Conservation (phyloP, 2,113 vertebrate species). For the Alethe castanea region DNA sequence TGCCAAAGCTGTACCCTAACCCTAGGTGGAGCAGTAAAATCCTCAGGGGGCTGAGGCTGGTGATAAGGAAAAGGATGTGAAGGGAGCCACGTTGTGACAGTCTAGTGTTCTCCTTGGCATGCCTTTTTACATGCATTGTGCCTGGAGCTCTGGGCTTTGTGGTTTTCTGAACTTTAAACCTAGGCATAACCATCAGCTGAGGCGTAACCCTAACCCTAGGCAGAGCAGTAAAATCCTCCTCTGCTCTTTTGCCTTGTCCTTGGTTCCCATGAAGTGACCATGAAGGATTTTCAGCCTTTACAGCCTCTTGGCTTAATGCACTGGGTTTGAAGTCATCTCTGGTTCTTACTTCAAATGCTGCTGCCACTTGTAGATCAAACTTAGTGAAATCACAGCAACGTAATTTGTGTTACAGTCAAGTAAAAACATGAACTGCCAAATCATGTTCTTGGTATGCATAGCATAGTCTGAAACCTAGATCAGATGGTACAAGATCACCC, state of each 20-base stretch:
- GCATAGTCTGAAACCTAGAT: neutral
- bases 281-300: neutral
- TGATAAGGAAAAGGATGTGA: too few species aligned
- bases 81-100: too few species aligned
- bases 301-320: neutral
- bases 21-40: too few species aligned
- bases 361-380: neutral
- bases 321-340: neutral
- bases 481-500: neutral
- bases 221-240: too few species aligned
- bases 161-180: too few species aligned
- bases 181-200: too few species aligned
- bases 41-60: too few species aligned
- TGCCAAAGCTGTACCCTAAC: neutral
- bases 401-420: neutral
- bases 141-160: too few species aligned
- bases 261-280: neutral
- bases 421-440: neutral
- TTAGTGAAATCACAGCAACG: neutral
- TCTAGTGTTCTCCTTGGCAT: too few species aligned
- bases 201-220: too few species aligned
- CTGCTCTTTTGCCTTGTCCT: neutral
- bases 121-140: too few species aligned
- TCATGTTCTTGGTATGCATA: neutral
- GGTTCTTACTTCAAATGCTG: neutral